A percentile compares a stretch with the other conserved stretches of the same genome.
Conservation (phyloP, 2,888 invertebrate species). For the Sisyra nigra region DNA sequence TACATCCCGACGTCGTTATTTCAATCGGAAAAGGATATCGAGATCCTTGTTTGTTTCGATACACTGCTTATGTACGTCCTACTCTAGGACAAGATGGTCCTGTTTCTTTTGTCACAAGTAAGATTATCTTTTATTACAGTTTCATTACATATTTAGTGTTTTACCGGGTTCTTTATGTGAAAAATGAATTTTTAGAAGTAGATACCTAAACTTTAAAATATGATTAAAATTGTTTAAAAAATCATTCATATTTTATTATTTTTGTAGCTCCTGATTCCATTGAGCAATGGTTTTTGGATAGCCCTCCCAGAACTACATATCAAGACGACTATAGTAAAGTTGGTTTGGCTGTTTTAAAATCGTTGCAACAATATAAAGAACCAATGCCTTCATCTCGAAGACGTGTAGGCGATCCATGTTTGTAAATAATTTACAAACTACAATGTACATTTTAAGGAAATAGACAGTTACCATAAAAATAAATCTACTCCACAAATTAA, state of each 20-base stretch:
- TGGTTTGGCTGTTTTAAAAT: constrained; percentile 40
- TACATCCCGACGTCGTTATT: constrained; percentile 35
- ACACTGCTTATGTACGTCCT: constrained; percentile 35
- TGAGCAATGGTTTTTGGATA: constrained; percentile 35
- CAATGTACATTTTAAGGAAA: too few species aligned
- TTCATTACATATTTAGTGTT: too few species aligned
- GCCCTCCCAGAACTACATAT: constrained; percentile 43
- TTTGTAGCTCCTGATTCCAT: constrained; percentile 30
- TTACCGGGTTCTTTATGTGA: too few species aligned
- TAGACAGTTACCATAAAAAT: too few species aligned
- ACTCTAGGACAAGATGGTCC: constrained; percentile 33
- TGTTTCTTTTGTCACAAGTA: constrained; percentile 23
- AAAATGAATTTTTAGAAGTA: too few species aligned
- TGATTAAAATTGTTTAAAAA: too few species aligned
- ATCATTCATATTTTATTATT: constrained; percentile 8
- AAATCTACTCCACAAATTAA: too few species aligned
- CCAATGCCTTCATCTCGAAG: constrained; percentile 43
- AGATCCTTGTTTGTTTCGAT: constrained; percentile 42
- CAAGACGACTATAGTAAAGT: constrained; percentile 40
- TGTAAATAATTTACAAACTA: constrained; percentile 17
- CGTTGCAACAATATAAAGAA: constrained; percentile 40
- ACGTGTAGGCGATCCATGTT: constrained; percentile 36
- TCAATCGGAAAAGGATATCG: constrained; percentile 41
- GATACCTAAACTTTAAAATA: too few species aligned
- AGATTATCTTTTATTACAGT: constrained; percentile 10